These are phyloP conservation scores for Aeoliscus strigatus DNA, from an alignment of 2,797 vertebrate genomes.

Conservation along the genomic window DNA sequence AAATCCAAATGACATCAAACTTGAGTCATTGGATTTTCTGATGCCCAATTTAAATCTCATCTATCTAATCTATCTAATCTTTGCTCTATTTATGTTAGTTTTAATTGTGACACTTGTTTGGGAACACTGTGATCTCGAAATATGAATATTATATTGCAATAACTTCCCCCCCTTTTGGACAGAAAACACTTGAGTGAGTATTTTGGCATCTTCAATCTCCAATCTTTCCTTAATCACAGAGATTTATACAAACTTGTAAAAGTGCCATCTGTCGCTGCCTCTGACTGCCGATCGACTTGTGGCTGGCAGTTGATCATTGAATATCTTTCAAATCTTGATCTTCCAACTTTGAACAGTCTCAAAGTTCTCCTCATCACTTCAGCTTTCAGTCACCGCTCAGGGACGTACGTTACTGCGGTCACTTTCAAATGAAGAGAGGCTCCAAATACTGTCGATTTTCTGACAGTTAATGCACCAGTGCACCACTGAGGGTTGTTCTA, in stretches of 20 bases:
- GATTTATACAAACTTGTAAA: slow-evolving; percentile 50
- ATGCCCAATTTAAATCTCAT: too few relatives aligned
- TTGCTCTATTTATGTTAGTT: too few relatives aligned
- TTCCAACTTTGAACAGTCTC: too few relatives aligned
- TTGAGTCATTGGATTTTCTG: too few relatives aligned
- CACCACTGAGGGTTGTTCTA: neutral
- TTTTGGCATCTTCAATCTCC: slow-evolving; percentile 24
- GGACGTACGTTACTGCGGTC: slow-evolving; percentile 4
- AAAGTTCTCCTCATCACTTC: too few relatives aligned
- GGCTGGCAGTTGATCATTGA: slow-evolving; percentile 37
- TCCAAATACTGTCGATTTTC: too few relatives aligned
- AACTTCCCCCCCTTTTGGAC: slow-evolving; percentile 39
- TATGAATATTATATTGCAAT: neutral
- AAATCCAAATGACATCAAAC: too few relatives aligned
- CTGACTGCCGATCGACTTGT: slow-evolving; percentile 36
- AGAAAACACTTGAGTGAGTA: slow-evolving; percentile 6
- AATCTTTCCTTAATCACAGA: slow-evolving; percentile 30
- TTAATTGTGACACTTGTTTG: slow-evolving; percentile 1
- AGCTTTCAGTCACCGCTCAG: slow-evolving; percentile 8
- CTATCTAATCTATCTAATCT: too few relatives aligned
- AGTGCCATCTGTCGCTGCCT: slow-evolving; percentile 45
- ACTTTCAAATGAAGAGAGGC: slow-evolving; percentile 1
- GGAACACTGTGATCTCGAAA: slow-evolving; percentile 4
- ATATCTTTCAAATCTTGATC: slow-evolving; percentile 34
- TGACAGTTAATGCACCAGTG: neutral